phyloP scores from a whole-genome alignment of 2,113 vertebrate species.

The cattle (Bos taurus) region DNA sequence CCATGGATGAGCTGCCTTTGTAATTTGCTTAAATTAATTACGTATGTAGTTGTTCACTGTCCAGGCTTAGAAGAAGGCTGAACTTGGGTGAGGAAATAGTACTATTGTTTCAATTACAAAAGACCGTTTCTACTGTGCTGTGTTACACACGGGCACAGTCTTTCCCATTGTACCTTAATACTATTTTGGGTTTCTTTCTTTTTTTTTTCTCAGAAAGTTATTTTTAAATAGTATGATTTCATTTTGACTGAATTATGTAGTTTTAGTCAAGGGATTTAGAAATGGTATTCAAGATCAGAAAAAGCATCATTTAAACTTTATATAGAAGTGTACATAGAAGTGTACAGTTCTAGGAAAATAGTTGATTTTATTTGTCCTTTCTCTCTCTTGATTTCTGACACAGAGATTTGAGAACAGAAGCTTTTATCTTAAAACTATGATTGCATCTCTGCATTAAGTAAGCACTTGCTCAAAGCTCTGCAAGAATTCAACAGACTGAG shows the following conservation, averaged over 20 bases:
- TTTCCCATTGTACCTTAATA: background rate
- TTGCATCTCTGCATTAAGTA: background rate
- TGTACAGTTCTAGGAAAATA: background rate
- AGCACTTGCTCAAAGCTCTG: background rate
- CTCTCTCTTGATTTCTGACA: background rate
- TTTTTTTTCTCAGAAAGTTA: background rate
- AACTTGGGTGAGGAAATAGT: background rate
- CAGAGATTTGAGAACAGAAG: background rate
- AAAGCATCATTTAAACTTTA: background rate
- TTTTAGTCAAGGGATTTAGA: background rate
- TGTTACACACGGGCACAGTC: background rate
- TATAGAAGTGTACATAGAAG: background rate
- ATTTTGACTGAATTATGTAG: background rate
- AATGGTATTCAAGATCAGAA: background rate
- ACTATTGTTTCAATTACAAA: background rate
- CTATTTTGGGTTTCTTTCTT: background rate
- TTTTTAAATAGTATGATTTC: conserved; percentile 29
- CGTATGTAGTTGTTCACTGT: conserved; percentile 24
- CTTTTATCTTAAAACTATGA: background rate
- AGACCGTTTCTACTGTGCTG: background rate
- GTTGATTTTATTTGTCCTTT: conserved; percentile 22
- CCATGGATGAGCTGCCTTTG: background rate
- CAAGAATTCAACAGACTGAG: background rate
- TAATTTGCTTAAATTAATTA: conserved; percentile 42
- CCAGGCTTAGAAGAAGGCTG: conserved; percentile 1